Evolutionary conservation across 2,113 vertebrate species (phyloP).

Genomic region (Channa argus): DNA sequence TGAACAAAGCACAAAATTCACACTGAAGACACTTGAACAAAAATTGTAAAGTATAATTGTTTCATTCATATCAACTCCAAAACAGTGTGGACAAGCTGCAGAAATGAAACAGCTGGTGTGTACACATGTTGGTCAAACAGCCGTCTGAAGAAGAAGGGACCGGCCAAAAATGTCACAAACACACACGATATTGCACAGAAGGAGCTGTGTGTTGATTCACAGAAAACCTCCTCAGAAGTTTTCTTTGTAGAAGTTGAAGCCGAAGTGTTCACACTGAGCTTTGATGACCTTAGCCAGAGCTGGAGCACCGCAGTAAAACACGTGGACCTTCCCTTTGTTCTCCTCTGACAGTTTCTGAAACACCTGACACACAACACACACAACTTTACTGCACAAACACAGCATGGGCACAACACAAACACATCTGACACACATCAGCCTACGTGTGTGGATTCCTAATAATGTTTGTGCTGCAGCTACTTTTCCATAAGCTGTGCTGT

Average conservation of each 20-base stretch:
- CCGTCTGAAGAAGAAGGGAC: too few relatives aligned
- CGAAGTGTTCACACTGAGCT: constrained; percentile 84
- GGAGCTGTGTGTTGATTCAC: background rate
- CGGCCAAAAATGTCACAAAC: background rate
- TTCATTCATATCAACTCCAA: too few relatives aligned
- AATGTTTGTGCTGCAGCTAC: too few relatives aligned
- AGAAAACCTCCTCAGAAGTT: constrained; percentile 82
- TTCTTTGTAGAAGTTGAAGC: constrained; percentile 90
- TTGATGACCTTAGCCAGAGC: constrained; percentile 86
- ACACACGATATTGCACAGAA: background rate
- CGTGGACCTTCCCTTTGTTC: constrained; percentile 87
- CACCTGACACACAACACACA: constrained; percentile 75
- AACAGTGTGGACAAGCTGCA: too few relatives aligned
- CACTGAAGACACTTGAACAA: too few relatives aligned
- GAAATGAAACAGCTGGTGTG: too few relatives aligned
- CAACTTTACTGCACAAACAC: background rate
- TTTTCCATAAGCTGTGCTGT: too few relatives aligned
- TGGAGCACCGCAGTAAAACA: constrained; percentile 90
- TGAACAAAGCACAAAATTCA: too few relatives aligned
- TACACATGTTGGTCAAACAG: too few relatives aligned
- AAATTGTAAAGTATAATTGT: too few relatives aligned
- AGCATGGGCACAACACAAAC: background rate
- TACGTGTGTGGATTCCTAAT: too few relatives aligned
- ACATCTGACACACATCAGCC: too few relatives aligned
- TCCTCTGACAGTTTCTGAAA: constrained; percentile 88